phyloP scores from a whole-genome alignment of 2,888 invertebrate species.

The Drosophila mimica region DNA sequence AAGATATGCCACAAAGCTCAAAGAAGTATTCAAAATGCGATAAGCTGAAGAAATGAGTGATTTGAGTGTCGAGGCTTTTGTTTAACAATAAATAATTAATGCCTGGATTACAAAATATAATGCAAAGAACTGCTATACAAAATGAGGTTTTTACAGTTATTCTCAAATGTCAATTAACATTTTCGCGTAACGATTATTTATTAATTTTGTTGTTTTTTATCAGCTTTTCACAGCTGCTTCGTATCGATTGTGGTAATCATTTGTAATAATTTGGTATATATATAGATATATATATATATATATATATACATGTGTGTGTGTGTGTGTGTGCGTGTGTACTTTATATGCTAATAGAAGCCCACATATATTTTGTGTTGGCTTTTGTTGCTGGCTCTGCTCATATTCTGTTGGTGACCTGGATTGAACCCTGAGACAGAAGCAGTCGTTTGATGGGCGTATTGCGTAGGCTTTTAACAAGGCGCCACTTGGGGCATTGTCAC shows the following conservation, averaged over 20 bases:
- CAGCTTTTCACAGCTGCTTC: not conserved
- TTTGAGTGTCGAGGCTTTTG: too few species aligned
- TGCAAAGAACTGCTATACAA: too few species aligned
- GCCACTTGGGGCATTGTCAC: slow-evolving; percentile 64
- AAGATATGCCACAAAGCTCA: too few species aligned
- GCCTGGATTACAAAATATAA: too few species aligned
- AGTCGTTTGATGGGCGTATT: slow-evolving; percentile 54
- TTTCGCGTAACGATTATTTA: too few species aligned
- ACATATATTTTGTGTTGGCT: slow-evolving; percentile 1
- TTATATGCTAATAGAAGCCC: not conserved
- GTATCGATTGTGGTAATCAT: not conserved
- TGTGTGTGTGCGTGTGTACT: not conserved
- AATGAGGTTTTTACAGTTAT: too few species aligned
- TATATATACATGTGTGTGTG: too few species aligned
- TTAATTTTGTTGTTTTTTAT: too few species aligned
- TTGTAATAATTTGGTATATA: not conserved
- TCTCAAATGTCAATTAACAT: too few species aligned
- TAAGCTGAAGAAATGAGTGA: too few species aligned
- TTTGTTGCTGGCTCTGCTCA: not conserved
- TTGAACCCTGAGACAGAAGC: slow-evolving; percentile 48
- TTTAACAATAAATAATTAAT: too few species aligned
- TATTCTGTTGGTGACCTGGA: slow-evolving; percentile 37
- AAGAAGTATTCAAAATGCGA: too few species aligned
- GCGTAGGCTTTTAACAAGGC: slow-evolving; percentile 53
- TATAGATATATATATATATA: not conserved